Evolutionary conservation across 2,888 invertebrate genomes (phyloP), one percentile per base, ranked within the genome.

Genomic region (Mylabris sibirica): DNA sequence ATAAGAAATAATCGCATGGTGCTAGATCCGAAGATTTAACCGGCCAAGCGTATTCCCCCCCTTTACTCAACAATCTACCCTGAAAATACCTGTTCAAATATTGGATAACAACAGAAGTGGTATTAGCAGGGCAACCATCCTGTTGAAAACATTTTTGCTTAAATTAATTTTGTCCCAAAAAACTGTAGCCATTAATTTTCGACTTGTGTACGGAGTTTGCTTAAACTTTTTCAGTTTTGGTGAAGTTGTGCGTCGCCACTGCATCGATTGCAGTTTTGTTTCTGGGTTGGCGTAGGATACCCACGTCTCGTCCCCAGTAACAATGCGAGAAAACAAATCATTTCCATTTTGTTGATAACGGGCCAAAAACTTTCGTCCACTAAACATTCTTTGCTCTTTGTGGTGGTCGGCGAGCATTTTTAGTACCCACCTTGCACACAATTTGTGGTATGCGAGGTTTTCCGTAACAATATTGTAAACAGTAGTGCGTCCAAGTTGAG

Each of bases 371-470:
- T 24, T 57, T 24, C 57, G 22, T 57, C 57, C 24, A 57, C 2
- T 57, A 22, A 11, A 57, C 24, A 57, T 57, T 26, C 22, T 57
- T 57, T 57, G 14, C 59, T 57, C 20, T 57, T 57, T n/a, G 59
- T 57, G 59, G 22, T 20, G 26, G 59, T 57, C 38, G 38, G 38
- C 8, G 38, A 38, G 38, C 38, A 11, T 57, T 57, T 57, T 57
- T 22, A 12, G 59, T 57, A 57, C 59, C 20, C 59, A 24, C 59
- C 59, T 57, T 22, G 59, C 59, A 57, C 12, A 57, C 59, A 57
- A 57, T 57, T 57, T 57, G 59, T 57, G 59, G 9, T 57, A 57
- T 57, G 22, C 59, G 26, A 57, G 59, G 26, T 57, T 57, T 24
- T 26, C 59, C 22, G 22, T 26, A 9, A 1, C 20, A 57, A 57